A percentile compares a stretch with the other conserved stretches of the same genome.
phyloP scores from a whole-genome alignment of 2,113 vertebrate species.

The Microcebus jonahi region DNA sequence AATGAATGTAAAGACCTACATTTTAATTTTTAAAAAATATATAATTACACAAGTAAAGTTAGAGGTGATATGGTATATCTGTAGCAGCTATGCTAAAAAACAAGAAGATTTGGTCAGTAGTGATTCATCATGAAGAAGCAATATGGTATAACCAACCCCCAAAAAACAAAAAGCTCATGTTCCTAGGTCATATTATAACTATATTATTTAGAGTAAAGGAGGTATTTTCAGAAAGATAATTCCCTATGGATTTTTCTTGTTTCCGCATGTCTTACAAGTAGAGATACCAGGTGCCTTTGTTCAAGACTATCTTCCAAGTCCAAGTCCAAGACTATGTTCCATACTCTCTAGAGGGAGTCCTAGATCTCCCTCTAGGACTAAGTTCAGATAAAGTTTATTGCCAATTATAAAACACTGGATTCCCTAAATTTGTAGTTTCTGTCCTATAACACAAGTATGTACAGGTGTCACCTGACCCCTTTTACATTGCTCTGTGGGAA shows the following conservation, averaged over 20 bases:
- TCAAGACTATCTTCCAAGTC: not conserved
- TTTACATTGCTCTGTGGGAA: not conserved
- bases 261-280: not conserved
- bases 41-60: not conserved
- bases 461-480: not conserved
- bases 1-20: not conserved
- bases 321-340: too few relatives aligned
- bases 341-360: too few relatives aligned
- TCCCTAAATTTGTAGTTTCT: not conserved
- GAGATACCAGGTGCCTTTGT: not conserved
- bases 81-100: not conserved
- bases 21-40: not conserved
- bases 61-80: not conserved
- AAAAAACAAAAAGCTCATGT: not conserved
- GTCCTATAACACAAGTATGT: not conserved
- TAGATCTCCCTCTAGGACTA: not conserved
- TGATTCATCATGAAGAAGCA: not conserved
- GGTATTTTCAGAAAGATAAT: not conserved
- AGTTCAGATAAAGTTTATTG: not conserved
- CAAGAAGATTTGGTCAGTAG: not conserved
- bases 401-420: not conserved
- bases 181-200: not conserved
- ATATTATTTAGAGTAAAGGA: not conserved
- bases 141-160: not conserved
- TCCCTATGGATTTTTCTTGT: not conserved